Base-by-base conservation (phyloP, 2,797 vertebrate genomes). In the Lagorchestes hirsutus region DNA sequence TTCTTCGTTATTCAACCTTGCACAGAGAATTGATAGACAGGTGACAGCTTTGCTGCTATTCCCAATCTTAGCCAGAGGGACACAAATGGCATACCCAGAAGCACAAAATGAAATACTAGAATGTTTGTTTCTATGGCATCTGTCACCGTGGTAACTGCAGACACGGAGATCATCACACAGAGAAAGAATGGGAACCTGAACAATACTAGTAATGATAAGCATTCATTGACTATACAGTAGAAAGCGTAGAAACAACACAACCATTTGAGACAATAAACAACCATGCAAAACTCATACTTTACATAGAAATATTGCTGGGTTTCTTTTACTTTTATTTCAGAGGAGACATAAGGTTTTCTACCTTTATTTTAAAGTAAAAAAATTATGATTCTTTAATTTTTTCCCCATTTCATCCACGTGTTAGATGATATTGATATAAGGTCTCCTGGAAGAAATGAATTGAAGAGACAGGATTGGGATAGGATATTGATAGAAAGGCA, bases 81-180 rank as follows among this genome's bases (percentile, higher is more conserved):
- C 90, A 95, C 82, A 54, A 96, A 50, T 55, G 93, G 29, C 62
- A 82, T 90, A 31, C 90, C 92, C 93, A 95, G 67, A 95, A 29
- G 29, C n/a, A n/a, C 50, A n/a, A 6, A 82, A 55, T 54, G 92
- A 22, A 96, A 57, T 29, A 55, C 90, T 12, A 55, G 62, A 46
- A 56, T n/a, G 11, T 95, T 93, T 82, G 29, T 95, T 95, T 96
- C 94, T 74, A 0, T 92, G 50, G 94, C 91, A 91, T 58, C 96
- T 74, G 52, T 82, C 92, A 57, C 59, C 54, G 46, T 95, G 40
- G 94, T 94, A 56, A 90, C 93, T 93, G 27, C 92, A 94, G 96
- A 93, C 94, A 87, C 94, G 93, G 91, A 94, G 93, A 93, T 54
- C 54, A 82, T 87, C 67, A 28, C 27, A 16, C 28, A 87, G 46